Base-by-base conservation (phyloP, 2,888 invertebrate species). In the Poecilus cupreus region DNA sequence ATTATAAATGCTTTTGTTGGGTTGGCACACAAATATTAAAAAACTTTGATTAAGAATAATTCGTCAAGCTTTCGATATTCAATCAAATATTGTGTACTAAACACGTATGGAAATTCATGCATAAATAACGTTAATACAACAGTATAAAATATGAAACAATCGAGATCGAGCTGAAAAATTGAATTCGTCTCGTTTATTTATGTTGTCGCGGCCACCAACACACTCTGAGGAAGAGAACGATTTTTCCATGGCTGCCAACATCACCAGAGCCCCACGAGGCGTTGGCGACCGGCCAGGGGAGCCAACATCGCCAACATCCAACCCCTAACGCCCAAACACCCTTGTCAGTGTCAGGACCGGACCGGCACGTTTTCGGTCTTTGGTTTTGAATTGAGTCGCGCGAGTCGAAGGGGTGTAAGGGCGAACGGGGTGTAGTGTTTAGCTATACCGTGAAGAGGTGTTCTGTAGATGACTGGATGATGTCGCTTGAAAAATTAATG, bases 121-220 rank as follows among this genome's bases (percentile, higher is more conserved):
- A 51, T 51, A 39, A 37, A 70, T 70, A 70, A 70, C 18, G 39
- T 37, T 39, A 43, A 43, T 70, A 51, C 26, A 75, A 37, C 5
- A 72, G 74, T 18, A 76, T 76, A 57, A 76, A 76, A 76, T 76
- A 74, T 76, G 76, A 54, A 76, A 76, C 76, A 76, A 51, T 76
- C 54, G 24, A 51, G 18, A 26, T 74, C 51, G 32, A 18, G 54
- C 22, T 57, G 76, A 76, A 76, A 76, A 76, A 76, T 76, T 76
- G 76, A 76, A 76, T 76, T 76, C 54, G 51, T 76, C 76, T 76
- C 54, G 54, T 76, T 76, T 76, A 74, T 74, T 74, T 74, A 51
- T 74, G 74, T 74, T 74, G 64, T 68, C 64, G 39, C 26, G 51
- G 74, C 26, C 20, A 74, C 74, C 26, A 49, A 26, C 49, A 51